Evolutionary conservation across 30 jellyfish, hydroid and myxozoan genomes (phyloP).

Genomic region (Aurelia sp.): DNA sequence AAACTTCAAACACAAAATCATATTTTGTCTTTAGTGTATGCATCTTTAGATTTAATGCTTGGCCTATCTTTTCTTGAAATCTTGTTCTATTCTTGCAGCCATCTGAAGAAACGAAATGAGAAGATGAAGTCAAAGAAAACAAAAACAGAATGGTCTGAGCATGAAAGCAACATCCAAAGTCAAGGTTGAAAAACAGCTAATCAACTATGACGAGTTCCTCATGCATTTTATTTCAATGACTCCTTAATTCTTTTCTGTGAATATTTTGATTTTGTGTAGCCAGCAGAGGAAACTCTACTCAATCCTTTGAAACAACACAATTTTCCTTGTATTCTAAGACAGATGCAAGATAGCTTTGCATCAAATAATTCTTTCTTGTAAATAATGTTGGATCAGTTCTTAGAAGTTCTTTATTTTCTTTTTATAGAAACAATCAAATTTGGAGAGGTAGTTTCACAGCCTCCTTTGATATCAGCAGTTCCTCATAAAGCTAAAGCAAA

Average conservation of each 20-base stretch:
- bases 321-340: too few species aligned
- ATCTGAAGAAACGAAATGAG: slow-evolving; percentile 78
- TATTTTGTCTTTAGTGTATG: too few species aligned
- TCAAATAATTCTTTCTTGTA: too few species aligned
- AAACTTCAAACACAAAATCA: too few species aligned
- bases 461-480: slow-evolving; percentile 69
- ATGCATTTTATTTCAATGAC: too few species aligned
- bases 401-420: not conserved
- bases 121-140: slow-evolving; percentile 46
- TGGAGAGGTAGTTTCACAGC: slow-evolving; percentile 83
- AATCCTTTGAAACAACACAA: too few species aligned
- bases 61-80: not conserved
- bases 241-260: too few species aligned
- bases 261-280: too few species aligned
- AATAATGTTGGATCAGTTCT: not conserved
- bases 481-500: slow-evolving; percentile 77
- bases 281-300: too few species aligned
- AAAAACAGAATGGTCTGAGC: not conserved
- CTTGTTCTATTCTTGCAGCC: slow-evolving; percentile 32
- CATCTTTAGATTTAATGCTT: too few species aligned
- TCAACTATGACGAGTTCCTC: too few species aligned
- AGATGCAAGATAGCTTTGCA: too few species aligned
- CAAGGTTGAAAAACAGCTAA: not conserved
- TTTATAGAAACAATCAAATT: slow-evolving; percentile 49
- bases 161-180: not conserved